phyloP scores from a whole-genome alignment of 2,113 vertebrate genomes.

The Gulo gulo region DNA sequence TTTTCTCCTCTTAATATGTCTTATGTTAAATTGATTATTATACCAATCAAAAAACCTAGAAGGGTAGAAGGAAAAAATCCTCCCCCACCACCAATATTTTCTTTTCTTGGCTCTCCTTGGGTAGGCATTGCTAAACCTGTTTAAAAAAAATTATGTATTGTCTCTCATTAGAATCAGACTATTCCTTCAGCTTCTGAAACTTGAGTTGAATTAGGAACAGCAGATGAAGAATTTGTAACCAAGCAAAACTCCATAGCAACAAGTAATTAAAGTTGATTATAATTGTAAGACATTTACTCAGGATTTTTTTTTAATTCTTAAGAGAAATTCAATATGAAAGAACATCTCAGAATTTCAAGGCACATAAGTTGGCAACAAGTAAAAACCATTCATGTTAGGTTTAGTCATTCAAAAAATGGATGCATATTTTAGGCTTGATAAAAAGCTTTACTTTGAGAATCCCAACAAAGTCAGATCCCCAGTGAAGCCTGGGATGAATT shows the following conservation, averaged over 20 bases:
- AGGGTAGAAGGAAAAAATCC: not conserved
- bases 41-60: not conserved
- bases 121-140: not conserved
- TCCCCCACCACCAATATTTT: not conserved
- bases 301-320: not conserved
- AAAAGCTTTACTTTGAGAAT: not conserved
- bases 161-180: constrained; percentile 36
- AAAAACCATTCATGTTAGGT: not conserved
- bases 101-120: not conserved
- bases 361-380: not conserved
- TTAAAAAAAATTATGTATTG: not conserved
- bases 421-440: not conserved
- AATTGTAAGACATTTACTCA: constrained; percentile 16
- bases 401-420: not conserved
- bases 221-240: constrained; percentile 46
- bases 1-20: not conserved
- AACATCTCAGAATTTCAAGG: not conserved
- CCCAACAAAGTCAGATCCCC: not conserved
- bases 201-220: constrained; percentile 12
- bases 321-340: not conserved
- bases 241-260: constrained; percentile 53
- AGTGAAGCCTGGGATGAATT: not conserved
- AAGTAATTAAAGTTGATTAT: constrained; percentile 43
- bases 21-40: not conserved
- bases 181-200: not conserved